Conservation (phyloP, 2,797 vertebrate species). For the Sebastes minor region DNA sequence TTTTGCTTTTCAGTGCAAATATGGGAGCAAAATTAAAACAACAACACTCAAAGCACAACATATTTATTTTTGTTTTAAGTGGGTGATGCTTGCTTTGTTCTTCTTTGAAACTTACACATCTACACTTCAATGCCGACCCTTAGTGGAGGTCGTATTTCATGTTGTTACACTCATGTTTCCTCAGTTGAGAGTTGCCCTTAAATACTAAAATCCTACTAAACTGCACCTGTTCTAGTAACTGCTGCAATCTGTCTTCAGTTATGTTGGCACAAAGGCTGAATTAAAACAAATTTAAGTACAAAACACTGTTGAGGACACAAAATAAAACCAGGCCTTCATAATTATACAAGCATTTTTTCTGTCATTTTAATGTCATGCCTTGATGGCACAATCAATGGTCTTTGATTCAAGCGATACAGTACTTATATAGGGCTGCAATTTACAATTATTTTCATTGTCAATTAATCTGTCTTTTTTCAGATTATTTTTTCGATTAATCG, state of each 20-base stretch:
- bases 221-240: slow-evolving; percentile 16
- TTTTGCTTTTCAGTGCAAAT: background rate
- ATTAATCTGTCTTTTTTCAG: too few relatives aligned
- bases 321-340: background rate
- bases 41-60: background rate
- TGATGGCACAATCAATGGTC: background rate
- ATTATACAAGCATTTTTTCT: background rate
- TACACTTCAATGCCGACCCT: slow-evolving; percentile 14
- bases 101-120: slow-evolving; percentile 24
- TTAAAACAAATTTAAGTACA: background rate
- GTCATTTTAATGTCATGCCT: background rate
- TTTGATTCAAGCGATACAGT: background rate
- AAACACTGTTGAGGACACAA: slow-evolving; percentile 10
- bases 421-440: background rate
- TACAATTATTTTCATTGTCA: too few relatives aligned
- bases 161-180: slow-evolving; percentile 13
- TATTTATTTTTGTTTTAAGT: slow-evolving; percentile 17
- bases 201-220: slow-evolving; percentile 4
- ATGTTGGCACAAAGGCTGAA: background rate
- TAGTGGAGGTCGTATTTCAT: slow-evolving; percentile 6
- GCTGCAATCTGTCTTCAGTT: slow-evolving; percentile 1
- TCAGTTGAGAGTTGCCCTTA: background rate
- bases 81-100: slow-evolving; percentile 32
- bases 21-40: background rate
- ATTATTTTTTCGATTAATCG: too few relatives aligned